Base-by-base conservation (phyloP, 2,797 vertebrate genomes). In the Paratrypauchen microcephalus region DNA sequence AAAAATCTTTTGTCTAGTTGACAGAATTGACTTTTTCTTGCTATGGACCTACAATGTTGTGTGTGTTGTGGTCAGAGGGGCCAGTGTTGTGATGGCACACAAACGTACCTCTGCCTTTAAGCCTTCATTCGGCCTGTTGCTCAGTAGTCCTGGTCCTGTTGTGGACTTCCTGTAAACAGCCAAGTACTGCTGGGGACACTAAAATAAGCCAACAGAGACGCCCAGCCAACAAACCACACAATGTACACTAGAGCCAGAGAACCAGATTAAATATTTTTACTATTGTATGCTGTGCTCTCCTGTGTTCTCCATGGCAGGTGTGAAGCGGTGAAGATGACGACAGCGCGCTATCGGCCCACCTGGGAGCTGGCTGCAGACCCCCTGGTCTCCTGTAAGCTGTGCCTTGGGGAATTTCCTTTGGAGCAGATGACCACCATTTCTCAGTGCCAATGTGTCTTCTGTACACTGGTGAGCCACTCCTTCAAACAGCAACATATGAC, bases 361-460 rank as follows among this genome's bases (percentile, higher is more conserved):
- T 98, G 97, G 97, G 97, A 99, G 90, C 93, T 99, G 94, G 96
- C 97, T 73, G 93, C 98, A 73, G 97, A 99, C 86, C 97, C 97
- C 0, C 88, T 99, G 87, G 95, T 99, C 69, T 98, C 97, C 48
- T 99, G 97, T 91, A 99, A 99, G 86, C 95, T 99, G 86, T 99
- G 97, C 79, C 96, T 99, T 65, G 97, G 97, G 86, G 97, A 99
- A 93, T 99, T 96, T 82, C 96, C 97, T 0, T 92, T 97, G 89
- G 97, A 99, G 90, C 96, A 97, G 94, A 98, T 97, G 97, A 99
- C 97, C 55, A 98, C 96, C 73, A 96, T 99, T 80, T 93, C 95
- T 70, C 96, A 99, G 94, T 99, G 97, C 93, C 97, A 98, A 88
- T 99, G 97, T 90, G 94, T 98, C 91, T 99, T 99, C 94, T 99